Evolutionary conservation across 2,113 vertebrate species (phyloP), one percentile per base, ranked within the genome.

Genomic region (Clarias magur): DNA sequence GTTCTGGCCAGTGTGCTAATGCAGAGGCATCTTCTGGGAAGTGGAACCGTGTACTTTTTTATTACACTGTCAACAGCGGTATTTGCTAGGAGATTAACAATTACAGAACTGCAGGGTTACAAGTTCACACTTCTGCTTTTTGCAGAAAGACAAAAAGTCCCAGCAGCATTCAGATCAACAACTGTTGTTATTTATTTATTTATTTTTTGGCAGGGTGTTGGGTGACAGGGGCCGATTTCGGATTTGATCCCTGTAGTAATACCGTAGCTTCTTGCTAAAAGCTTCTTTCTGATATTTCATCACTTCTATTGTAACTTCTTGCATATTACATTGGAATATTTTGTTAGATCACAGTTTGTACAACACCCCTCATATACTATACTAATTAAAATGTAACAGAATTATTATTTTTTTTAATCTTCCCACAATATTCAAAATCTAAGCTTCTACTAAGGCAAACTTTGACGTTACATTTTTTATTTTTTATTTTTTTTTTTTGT

Each of bases 81-180:
- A 67, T 85, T 4, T 63, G 63, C 30, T 42, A 10, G 8, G 4
- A 73, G 67, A 23, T 54, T 54, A 48, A 78, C 16, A 78, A 60
- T 81, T 34, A 73, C 34, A 80, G 1, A 56, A n/a, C 48, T 38
- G 48, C 54, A 57, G 7, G 7, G 11, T 56, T 53, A n/a, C 3
- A 57, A 4, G 23, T 81, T 86, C 34, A 53, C 65, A 73, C 65
- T 86, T 86, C 75, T 80, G 62, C 48, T 48, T 86, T 59, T 76
- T 80, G 19, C 53, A 54, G 13, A 30, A 83, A 70, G 15, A 15
- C 1, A 62, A 68, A 63, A 79, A 80, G 19, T 34, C 48, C 84
- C 82, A 27, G 9, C 42, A 65, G 72, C 13, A 23, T 48, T 76
- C 42, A 85, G n/a, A 56, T 72, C 67, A 56, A 38, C 25, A 63